A percentile compares a stretch with the other conserved stretches of the same genome.
Evolutionary conservation across 2,888 invertebrate genomes (phyloP).

Genomic region (Charanyca ferruginea): DNA sequence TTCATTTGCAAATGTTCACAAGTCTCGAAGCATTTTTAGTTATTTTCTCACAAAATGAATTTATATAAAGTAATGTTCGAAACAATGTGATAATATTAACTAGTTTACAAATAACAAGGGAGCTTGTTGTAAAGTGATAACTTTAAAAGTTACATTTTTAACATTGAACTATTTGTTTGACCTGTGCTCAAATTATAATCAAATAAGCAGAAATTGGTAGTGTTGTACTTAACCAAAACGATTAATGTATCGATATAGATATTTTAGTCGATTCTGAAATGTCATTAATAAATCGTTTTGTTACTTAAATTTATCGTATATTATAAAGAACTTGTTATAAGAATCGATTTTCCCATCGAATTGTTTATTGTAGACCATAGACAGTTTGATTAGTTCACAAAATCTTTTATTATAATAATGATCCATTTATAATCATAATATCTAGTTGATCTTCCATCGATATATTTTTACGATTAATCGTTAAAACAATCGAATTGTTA

Average conservation of each 20-base stretch:
- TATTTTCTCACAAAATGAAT: conserved; percentile 21
- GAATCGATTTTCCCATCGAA: conserved; percentile 45
- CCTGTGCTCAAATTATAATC: conserved; percentile 62
- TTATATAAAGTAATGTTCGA: conserved; percentile 33
- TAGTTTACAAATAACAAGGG: conserved; percentile 39
- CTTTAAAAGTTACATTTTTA: conserved; percentile 46
- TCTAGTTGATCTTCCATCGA: conserved; percentile 47
- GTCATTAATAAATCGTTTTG: conserved; percentile 39
- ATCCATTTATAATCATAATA: conserved; percentile 30
- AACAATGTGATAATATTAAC: conserved; percentile 63
- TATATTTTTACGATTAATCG: conserved; percentile 43
- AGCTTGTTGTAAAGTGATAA: conserved; percentile 43
- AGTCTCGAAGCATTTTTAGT: conserved; percentile 2
- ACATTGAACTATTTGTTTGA: conserved; percentile 29
- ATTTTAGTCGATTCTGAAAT: conserved; percentile 63
- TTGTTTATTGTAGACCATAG: conserved; percentile 45
- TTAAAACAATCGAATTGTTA: conserved; percentile 53
- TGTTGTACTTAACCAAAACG: conserved; percentile 62
- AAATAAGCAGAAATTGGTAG: conserved; percentile 45
- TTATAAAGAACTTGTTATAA: conserved; percentile 28
- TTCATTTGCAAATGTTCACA: not conserved
- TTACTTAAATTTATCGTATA: conserved; percentile 55
- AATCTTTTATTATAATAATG: conserved; percentile 24
- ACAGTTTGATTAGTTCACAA: conserved; percentile 39
- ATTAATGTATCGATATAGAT: conserved; percentile 57